A percentile compares a stretch with the other conserved stretches of the same genome.
These are phyloP conservation scores for Sinocyclocheilus maitianheensis DNA, from an alignment of 2,113 vertebrate genomes.

Conservation along the genomic window DNA sequence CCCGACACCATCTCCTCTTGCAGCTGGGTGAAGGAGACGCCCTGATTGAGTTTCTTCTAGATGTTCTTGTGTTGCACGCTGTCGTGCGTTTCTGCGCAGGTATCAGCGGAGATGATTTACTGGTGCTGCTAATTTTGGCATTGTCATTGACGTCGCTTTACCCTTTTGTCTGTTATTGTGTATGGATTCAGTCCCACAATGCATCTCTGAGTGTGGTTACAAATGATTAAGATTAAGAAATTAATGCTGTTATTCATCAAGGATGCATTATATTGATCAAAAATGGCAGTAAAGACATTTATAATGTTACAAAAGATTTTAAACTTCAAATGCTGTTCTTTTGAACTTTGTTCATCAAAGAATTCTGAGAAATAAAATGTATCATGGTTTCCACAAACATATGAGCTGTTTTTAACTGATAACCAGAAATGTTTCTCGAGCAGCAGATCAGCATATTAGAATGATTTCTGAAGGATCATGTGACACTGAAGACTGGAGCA, in stretches of 20 bases:
- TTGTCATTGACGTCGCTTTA: background rate
- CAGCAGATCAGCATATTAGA: background rate
- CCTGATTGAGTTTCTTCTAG: background rate
- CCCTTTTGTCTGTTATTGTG: background rate
- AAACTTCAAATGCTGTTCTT: too few relatives aligned
- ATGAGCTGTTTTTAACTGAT: too few relatives aligned
- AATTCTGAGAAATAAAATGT: too few relatives aligned
- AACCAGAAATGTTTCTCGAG: too few relatives aligned
- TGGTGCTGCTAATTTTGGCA: background rate
- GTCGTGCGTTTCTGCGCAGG: too few relatives aligned
- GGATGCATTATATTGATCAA: background rate
- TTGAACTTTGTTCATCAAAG: too few relatives aligned
- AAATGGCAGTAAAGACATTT: background rate
- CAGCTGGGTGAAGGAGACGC: background rate
- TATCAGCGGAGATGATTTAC: background rate
- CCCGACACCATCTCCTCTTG: background rate
- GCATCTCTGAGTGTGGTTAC: background rate
- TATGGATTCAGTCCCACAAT: background rate
- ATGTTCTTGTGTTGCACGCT: background rate
- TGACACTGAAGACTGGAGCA: too few relatives aligned
- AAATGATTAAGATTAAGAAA: background rate
- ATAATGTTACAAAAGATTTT: background rate
- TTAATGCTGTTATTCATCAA: background rate
- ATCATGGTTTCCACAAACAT: too few relatives aligned
- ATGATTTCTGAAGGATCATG: background rate